Base-by-base conservation (phyloP, 2,113 vertebrate species). In the Jacana jacana region DNA sequence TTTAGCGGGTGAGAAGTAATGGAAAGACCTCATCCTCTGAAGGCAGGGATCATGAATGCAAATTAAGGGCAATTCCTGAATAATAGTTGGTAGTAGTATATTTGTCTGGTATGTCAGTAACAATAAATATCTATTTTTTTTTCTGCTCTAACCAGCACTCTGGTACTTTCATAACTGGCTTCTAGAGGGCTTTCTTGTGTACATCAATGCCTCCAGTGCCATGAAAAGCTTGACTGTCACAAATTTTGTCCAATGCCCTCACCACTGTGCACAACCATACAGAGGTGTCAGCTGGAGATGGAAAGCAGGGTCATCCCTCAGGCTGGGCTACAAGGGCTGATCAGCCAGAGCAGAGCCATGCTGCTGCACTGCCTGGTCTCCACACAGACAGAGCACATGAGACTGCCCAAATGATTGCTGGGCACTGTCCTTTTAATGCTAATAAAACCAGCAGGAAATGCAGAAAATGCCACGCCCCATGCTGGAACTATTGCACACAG, bases 191-290 rank as follows among this genome's bases (percentile, higher is more conserved):
- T 42, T 49, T 58, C 23, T 31, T 35, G 9, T 10, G 4, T 23
- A 66, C 28, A 30, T 2, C 42, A 30, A 27, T 65, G 24, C n/a
- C 17, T 39, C 49, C 25, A 52, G 66, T 11, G 16, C 66, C 40
- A 19, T 30, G 57, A 48, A 54, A 55, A 48, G 6, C 40, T 30
- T 54, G 30, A 16, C 48, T 64, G 4, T 20, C 20, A 6, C 24
- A 79, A 48, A 55, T 33, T 15, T 63, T 7, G 17, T 22, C 51
- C 57, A 19, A 17, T 35, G 20, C 31, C 25, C 35, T 40, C 48
- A 8, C 33, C 16, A 60, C 46, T 1, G 1, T 18, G 24, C 14
- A 13, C 28, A 40, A 48, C 30, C 19, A 10, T 8, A 25, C 0
- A 4, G 40, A 55, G 49, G 19, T 10, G 24, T 30, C 48, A 31